A percentile compares a stretch with the other conserved stretches of the same genome.
Evolutionary conservation across 2,113 vertebrate genomes (phyloP).

Genomic region (Heliornis fulica): DNA sequence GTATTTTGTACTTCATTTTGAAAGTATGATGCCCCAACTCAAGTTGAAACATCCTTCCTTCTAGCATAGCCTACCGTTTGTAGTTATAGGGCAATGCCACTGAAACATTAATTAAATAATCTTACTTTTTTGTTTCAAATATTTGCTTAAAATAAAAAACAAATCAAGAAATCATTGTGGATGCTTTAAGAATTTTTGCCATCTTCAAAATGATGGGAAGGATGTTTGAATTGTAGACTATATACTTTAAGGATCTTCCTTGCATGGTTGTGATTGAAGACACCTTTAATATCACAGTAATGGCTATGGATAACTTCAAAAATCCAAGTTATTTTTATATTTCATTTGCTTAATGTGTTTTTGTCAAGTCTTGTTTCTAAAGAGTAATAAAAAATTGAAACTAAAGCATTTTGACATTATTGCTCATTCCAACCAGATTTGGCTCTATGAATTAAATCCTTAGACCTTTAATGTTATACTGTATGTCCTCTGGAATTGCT

Average conservation of each 20-base stretch:
- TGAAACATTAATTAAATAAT: background rate
- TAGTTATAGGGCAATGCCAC: background rate
- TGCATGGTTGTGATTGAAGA: background rate
- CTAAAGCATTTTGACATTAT: background rate
- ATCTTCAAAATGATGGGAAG: background rate
- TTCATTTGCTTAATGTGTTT: background rate
- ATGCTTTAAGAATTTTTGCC: background rate
- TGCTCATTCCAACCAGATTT: background rate
- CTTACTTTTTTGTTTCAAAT: background rate
- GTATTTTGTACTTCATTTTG: background rate
- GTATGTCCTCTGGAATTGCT: background rate
- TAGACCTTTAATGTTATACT: background rate
- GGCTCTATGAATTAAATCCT: background rate
- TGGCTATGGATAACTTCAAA: background rate
- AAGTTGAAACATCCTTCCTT: background rate
- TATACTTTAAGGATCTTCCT: background rate
- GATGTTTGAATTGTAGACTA: background rate
- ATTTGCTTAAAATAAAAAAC: background rate
- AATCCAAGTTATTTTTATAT: background rate
- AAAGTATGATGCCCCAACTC: background rate
- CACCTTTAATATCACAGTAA: background rate
- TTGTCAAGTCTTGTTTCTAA: background rate
- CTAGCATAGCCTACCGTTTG: background rate
- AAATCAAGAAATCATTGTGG: background rate
- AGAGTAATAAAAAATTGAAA: background rate